phyloP scores from a whole-genome alignment of 2,888 invertebrate genomes.

The Scaptomyza flava region DNA sequence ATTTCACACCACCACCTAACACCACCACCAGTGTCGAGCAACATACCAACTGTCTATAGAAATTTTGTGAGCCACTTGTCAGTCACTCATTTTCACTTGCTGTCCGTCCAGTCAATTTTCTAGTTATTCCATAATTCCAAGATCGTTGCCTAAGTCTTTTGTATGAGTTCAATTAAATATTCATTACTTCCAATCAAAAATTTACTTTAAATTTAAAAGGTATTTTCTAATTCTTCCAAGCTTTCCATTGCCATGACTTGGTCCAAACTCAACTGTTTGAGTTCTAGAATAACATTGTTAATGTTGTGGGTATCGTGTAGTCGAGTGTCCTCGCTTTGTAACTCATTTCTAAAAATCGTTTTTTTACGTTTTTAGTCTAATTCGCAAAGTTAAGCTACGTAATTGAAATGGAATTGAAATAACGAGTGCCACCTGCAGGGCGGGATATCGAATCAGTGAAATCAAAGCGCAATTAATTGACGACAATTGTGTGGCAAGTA shows the following conservation, averaged over 20 bases:
- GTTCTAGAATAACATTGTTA: too few species aligned
- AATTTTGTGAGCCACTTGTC: constrained; percentile 59
- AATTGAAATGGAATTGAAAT: constrained; percentile 35
- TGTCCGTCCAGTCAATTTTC: constrained; percentile 23
- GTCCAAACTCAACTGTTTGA: too few species aligned
- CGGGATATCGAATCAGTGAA: constrained; percentile 72
- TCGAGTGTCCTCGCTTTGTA: not conserved
- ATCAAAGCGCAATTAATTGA: constrained; percentile 77
- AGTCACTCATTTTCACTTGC: constrained; percentile 22
- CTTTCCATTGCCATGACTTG: too few species aligned
- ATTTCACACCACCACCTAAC: constrained; percentile 67
- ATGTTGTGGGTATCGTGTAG: too few species aligned
- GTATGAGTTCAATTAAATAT: constrained; percentile 20
- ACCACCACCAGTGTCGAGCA: constrained; percentile 7
- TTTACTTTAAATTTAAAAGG: too few species aligned
- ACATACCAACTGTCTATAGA: constrained; percentile 54
- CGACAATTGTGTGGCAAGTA: constrained; percentile 75
- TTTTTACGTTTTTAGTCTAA: not conserved
- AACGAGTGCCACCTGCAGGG: constrained; percentile 74
- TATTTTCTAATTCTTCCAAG: too few species aligned
- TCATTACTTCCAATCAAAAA: not conserved
- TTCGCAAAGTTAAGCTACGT: not conserved
- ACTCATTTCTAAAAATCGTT: not conserved
- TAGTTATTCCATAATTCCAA: constrained; percentile 26
- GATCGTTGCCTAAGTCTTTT: constrained; percentile 65